These are phyloP conservation scores for Pipistrellus kuhlii DNA, from an alignment of 2,797 vertebrate species.

Conservation along the genomic window DNA sequence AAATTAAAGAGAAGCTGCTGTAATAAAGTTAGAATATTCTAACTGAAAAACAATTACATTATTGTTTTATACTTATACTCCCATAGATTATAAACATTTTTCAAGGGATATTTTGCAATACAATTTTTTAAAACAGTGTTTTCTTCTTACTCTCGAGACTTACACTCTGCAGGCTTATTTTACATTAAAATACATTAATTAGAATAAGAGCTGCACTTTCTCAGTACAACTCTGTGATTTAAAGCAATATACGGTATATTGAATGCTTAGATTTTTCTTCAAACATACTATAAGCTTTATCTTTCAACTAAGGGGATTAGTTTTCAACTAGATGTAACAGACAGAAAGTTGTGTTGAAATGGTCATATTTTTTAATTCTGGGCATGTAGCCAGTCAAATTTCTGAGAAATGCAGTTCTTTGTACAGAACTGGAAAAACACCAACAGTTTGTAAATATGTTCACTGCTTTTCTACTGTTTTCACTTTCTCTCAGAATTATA, in stretches of 20 bases:
- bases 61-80: slow-evolving; percentile 62
- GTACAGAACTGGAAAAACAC: slow-evolving; percentile 47
- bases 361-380: slow-evolving; percentile 42
- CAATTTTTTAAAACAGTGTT: slow-evolving; percentile 67
- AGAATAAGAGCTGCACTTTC: slow-evolving; percentile 11
- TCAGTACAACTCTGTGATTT: slow-evolving; percentile 5
- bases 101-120: slow-evolving; percentile 49
- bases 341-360: slow-evolving; percentile 63
- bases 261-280: slow-evolving; percentile 44
- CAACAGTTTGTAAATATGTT: background rate
- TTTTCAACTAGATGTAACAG: slow-evolving; percentile 65
- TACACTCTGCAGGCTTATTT: slow-evolving; percentile 54
- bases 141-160: slow-evolving; percentile 57
- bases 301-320: slow-evolving; percentile 49
- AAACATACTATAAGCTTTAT: slow-evolving; percentile 38
- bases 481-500: slow-evolving; percentile 3
- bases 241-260: background rate
- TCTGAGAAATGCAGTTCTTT: background rate
- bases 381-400: slow-evolving; percentile 53
- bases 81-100: slow-evolving; percentile 62
- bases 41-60: slow-evolving; percentile 72
- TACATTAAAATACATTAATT: slow-evolving; percentile 38
- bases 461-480: background rate
- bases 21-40: slow-evolving; percentile 70
- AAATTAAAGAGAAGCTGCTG: slow-evolving; percentile 75